Base-by-base conservation (phyloP, 2,797 vertebrate genomes). In the Melanotaenia parkinsoni region DNA sequence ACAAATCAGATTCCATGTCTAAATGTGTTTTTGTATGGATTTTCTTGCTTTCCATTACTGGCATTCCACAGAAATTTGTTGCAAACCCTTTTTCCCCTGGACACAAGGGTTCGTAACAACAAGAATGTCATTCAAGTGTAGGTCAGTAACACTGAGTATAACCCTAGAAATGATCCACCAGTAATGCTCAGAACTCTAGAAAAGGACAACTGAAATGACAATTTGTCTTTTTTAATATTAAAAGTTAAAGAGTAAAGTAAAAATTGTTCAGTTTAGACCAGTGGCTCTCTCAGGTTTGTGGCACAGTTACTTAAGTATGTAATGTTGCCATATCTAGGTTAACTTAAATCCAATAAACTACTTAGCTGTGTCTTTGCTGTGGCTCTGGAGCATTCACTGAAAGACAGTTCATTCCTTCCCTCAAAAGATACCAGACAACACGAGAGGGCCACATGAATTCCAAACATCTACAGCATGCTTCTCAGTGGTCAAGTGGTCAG, bases 321-420 rank as follows among this genome's bases (percentile, higher is more conserved):
- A 70, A 84, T 47, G 67, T 13, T 57, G 30, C n/a, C 28, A 54
- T 1, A 71, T 65, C 35, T 70, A 38, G 64, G 51, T 68, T 62
- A 58, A 61, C 38, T 80, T 37, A 43, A 76, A 78, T 66, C 43
- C 61, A 79, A 78, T 85, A 77, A 70, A 69, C 60, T 62, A 63
- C 78, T 81, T 74, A 16, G 14, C 40, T 43, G 59, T 58, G 65
- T 59, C 53, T 76, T 35, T 35, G 40, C 40, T 43, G 59, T 58
- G 65, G 61, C 53, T 76, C 38, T 35, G 69, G 14, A 72, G 50
- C 22, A 43, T 66, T 70, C 58, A 57, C 51, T 70, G 43, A 76
- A 62, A 59, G 61, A 35, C 58, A 72, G 45, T 47, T 73, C 50
- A 28, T 74, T 50, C 60, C 53, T 54, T 76, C 51, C 30, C 40